phyloP scores from a whole-genome alignment of 2,113 vertebrate genomes.

The Empidonax traillii region DNA sequence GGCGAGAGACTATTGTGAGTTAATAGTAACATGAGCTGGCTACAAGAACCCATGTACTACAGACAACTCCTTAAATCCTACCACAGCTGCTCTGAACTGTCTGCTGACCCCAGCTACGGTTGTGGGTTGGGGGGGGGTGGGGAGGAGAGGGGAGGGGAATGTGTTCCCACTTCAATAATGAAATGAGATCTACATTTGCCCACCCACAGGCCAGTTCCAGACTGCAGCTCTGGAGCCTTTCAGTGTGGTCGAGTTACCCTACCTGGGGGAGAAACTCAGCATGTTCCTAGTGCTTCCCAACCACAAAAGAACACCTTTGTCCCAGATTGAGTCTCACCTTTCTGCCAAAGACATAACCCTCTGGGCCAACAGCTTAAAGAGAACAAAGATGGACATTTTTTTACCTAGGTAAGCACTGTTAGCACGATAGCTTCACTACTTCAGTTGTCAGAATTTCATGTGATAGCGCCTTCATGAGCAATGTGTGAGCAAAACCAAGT shows the following conservation, averaged over 20 bases:
- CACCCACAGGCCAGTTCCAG: constrained; percentile 83
- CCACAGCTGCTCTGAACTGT: background rate
- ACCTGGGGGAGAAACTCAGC: constrained; percentile 77
- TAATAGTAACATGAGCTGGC: background rate
- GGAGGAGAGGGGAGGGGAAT: no score
- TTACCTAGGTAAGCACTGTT: constrained; percentile 81
- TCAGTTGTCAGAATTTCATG: background rate
- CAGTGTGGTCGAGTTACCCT: constrained; percentile 82
- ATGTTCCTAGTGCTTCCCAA: constrained; percentile 85
- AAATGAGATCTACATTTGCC: background rate
- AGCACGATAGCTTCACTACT: background rate
- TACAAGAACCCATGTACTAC: background rate
- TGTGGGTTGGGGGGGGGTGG: background rate
- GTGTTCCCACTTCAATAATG: background rate
- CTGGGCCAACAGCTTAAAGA: constrained; percentile 81
- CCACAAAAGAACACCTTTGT: constrained; percentile 76
- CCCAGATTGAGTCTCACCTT: constrained; percentile 78
- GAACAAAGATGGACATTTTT: constrained; percentile 86
- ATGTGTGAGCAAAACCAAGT: background rate
- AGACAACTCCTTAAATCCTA: background rate
- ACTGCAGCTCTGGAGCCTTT: constrained; percentile 75
- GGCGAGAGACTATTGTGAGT: background rate
- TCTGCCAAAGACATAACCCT: constrained; percentile 74
- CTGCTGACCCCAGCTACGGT: background rate
- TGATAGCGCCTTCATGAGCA: background rate